Evolutionary conservation across 1,140 invertebrate genomes (phyloP).

Genomic region (Drosophila nannoptera): DNA sequence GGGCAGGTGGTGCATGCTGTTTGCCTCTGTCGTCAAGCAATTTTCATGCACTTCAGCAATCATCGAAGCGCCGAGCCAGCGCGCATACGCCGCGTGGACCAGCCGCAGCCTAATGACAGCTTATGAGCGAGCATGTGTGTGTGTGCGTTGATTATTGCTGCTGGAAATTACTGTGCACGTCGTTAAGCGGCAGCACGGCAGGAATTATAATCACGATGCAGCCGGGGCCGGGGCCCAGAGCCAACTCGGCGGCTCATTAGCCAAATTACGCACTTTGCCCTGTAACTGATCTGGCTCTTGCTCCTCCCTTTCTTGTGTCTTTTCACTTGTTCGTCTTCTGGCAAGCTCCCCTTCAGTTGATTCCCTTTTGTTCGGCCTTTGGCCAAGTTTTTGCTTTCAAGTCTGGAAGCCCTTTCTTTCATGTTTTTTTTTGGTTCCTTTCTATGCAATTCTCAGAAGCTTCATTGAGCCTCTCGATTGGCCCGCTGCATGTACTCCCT

Average conservation of each 20-base stretch:
- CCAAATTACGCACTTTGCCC: neutral
- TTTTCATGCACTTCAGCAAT: constrained; percentile 45
- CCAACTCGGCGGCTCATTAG: neutral
- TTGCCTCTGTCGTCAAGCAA: constrained; percentile 22
- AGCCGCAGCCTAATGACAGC: constrained; percentile 41
- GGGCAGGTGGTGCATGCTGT: constrained; percentile 23
- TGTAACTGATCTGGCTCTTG: neutral
- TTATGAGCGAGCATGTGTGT: constrained; percentile 42
- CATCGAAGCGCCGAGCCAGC: constrained; percentile 18
- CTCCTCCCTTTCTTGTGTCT: neutral
- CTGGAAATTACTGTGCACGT: constrained; percentile 25
- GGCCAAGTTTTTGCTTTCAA: neutral
- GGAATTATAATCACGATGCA: constrained; percentile 6
- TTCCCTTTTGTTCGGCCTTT: neutral
- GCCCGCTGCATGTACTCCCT: neutral
- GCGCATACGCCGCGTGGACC: constrained; percentile 26
- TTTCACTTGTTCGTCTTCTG: neutral
- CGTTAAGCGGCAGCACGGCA: constrained; percentile 17
- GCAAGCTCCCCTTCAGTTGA: neutral
- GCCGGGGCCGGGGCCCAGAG: neutral
- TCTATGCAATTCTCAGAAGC: neutral
- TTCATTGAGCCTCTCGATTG: neutral
- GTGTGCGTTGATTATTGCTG: constrained; percentile 14
- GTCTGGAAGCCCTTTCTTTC: neutral
- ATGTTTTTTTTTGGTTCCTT: neutral